Conservation (phyloP, 2,888 invertebrate species). For the Elegia similella region DNA sequence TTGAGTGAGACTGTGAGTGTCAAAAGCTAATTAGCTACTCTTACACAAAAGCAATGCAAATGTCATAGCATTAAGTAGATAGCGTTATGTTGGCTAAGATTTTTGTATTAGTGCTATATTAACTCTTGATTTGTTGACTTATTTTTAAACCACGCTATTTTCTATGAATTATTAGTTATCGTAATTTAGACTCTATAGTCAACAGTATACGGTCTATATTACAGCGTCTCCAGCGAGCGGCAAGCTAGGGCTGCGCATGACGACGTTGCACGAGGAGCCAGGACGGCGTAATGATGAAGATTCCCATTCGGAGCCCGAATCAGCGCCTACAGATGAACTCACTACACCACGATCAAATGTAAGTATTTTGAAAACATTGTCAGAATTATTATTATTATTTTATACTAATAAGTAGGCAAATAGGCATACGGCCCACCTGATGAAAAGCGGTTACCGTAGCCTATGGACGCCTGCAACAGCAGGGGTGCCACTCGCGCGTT, state of each 20-base stretch:
- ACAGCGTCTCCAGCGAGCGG: constrained; percentile 91
- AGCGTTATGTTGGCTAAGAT: background rate
- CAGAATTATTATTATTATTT: too few relatives aligned
- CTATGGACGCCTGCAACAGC: too few relatives aligned
- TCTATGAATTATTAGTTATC: background rate
- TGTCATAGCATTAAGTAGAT: background rate
- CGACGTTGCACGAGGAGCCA: constrained; percentile 94
- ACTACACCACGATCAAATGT: constrained; percentile 67
- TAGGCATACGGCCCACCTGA: too few relatives aligned
- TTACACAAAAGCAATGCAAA: background rate
- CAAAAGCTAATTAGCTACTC: background rate
- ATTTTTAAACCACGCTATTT: background rate
- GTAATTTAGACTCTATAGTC: background rate
- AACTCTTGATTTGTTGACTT: background rate
- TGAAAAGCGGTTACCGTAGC: too few relatives aligned
- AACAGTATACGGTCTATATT: constrained; percentile 32
- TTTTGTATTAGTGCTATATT: background rate
- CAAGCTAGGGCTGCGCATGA: constrained; percentile 94
- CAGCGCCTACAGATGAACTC: constrained; percentile 60
- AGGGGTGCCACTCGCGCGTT: too few relatives aligned
- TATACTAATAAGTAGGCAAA: too few relatives aligned
- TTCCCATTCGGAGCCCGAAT: constrained; percentile 76
- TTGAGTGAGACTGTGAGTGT: background rate
- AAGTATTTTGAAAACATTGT: constrained; percentile 25
- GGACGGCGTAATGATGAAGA: constrained; percentile 71